Evolutionary conservation across 2,888 invertebrate species (phyloP).

Genomic region (Caenorhabditis virilis): DNA sequence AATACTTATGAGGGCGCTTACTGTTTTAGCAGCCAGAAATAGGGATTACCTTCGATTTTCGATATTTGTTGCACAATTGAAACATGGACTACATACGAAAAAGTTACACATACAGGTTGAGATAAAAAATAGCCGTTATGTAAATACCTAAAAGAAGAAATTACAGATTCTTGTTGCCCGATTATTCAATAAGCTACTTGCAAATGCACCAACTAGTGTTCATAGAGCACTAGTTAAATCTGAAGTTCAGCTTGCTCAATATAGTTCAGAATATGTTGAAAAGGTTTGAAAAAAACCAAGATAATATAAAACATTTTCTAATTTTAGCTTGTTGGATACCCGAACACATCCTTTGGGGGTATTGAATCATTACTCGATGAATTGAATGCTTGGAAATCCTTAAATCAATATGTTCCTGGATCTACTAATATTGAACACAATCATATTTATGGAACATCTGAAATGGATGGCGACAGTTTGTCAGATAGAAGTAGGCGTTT

Average conservation of each 20-base stretch:
- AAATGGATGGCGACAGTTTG: conserved; percentile 29
- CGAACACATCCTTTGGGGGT: conserved; percentile 46
- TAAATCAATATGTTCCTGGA: conserved; percentile 30
- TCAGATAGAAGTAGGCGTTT: conserved; percentile 32
- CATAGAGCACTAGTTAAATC: conserved; percentile 55
- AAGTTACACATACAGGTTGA: conserved; percentile 64
- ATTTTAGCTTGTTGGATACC: conserved; percentile 51
- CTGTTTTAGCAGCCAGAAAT: conserved; percentile 58
- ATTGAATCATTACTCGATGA: conserved; percentile 52
- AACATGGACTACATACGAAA: conserved; percentile 62
- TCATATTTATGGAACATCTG: conserved; percentile 44
- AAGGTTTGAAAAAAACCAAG: conserved; percentile 39
- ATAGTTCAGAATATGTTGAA: conserved; percentile 56
- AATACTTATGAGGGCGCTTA: conserved; percentile 56
- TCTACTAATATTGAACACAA: conserved; percentile 33
- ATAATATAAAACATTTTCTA: not conserved
- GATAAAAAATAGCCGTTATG: too few species aligned
- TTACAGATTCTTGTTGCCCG: conserved; percentile 61
- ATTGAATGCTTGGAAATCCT: conserved; percentile 48
- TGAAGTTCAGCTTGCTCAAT: conserved; percentile 60
- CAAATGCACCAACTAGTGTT: conserved; percentile 52
- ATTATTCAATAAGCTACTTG: conserved; percentile 62
- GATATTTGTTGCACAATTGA: conserved; percentile 57
- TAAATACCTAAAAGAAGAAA: not conserved
- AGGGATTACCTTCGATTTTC: conserved; percentile 61